Base-by-base conservation (phyloP, 92 coral and sea anemone species). In the Porites evermanni region DNA sequence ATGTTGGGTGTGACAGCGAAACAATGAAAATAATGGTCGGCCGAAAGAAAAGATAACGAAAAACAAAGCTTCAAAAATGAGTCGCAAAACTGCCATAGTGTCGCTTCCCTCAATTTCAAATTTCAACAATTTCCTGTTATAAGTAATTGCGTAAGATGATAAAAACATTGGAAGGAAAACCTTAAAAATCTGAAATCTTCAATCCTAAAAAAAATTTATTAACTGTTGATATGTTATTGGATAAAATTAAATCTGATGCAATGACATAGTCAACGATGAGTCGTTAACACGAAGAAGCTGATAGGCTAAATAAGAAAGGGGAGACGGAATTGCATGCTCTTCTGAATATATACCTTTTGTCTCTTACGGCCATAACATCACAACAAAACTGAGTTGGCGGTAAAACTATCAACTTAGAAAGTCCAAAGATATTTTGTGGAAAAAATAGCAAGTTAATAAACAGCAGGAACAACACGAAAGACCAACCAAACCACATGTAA, bases 401-500 rank as follows among this genome's bases (percentile, higher is more conserved):
- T 38, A 38, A 38, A 38, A 38, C 47, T 4, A 4, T 38, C 47
- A 38, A 38, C 47, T 38, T 38, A 38, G 47, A 4, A 38, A 38
- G 47, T 38, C 47, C 1, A n/a, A 10, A 18, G 61, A 56, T 1
- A 56, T 12, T 56, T 56, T 56, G 61, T 56, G 12, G 16, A 56
- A 56, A 54, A 54, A 56, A 56, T 58, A 13, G 2, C 2, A 32
- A 52, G 21, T 19, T 63, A 18, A 5, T 18, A 18, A 78, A 24
- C 13, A 77, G 21, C 26, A 8, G 16, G 12, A 24, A 24, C 20
- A 64, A 12, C 61, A 64, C 21, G 56, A 23, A n/a, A 78, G 82
- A 78, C 71, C 12, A 63, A 78, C 47, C 59, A 64, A 44, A 17
- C 38, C 60, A 64, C 82, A 11, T 78, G 71, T 50, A 63, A 10